Evolutionary conservation across 2,888 invertebrate genomes (phyloP), one percentile per base, ranked within the genome.

Genomic region (Eudemis profundana): DNA sequence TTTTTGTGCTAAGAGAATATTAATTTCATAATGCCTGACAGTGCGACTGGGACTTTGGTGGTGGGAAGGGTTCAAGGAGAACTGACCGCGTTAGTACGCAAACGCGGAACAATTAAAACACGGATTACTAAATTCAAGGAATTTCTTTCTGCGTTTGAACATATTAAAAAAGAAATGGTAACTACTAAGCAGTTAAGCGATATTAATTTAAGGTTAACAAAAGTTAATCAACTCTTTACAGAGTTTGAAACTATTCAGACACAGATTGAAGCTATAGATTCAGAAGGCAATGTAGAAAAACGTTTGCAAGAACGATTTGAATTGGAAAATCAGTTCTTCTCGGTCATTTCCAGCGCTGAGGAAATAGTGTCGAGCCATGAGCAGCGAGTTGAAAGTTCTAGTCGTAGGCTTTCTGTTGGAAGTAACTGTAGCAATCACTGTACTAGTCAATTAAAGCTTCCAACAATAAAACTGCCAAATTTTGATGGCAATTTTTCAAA

Each of bases 381-480:
- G 19, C 19, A 19, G 10, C 36, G 17, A 4, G 36, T 19, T 12
- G 51, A 40, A 40, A 10, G 38, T 23, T 0, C 14, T n/a, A 15
- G 14, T 19, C 17, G 36, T 19, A 51, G 36, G 17, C 19, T 15
- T 17, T 51, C 51, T 8, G 19, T 51, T 12, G 19, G 15, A 36
- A 36, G 15, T 10, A 19, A n/a, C 14, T 21, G 4, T 21, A 21
- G 29, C 36, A 8, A 51, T 14, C 51, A 51, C 8, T 17, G 7
- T 5, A 19, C 4, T 19, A 33, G 36, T 38, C 10, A 14, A 3
- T 23, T 59, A 21, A 59, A 59, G 21, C 21, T 60, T 36, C 66
- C 61, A 7, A 61, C 29, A 1, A 47, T 66, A 15, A 61, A 56
- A 44, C 29, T 61, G 17, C 66, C 61, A 15, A 57, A 29, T n/a